Evolutionary conservation across 2,797 vertebrate genomes (phyloP), one percentile per base, ranked within the genome.

Genomic region (Hoplostethus mediterraneus): DNA sequence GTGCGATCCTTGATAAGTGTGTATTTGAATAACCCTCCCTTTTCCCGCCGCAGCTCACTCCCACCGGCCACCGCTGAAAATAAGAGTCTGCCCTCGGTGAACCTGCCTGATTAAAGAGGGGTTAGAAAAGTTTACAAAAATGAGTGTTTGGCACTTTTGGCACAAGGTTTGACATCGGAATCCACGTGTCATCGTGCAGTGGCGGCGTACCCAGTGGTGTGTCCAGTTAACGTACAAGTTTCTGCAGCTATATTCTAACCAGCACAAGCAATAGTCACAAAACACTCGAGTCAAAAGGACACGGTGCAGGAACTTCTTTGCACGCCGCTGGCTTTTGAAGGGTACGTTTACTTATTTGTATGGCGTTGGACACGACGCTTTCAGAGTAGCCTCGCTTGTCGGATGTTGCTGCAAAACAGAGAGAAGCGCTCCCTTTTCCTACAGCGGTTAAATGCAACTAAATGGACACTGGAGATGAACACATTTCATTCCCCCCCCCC

Each of bases 301-400:
- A 76, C 44, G 51, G 72, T 21, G 38, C 48, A 17, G 69, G 67
- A 60, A 78, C 71, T 77, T 85, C 77, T 81, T 65, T 77, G 76
- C 67, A 53, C 57, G 13, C 47, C 72, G 78, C 67, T 85, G 67
- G 54, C 75, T 70, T 81, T 89, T 80, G 21, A 30, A 48, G 28
- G 40, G 56, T 1, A 71, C 65, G 59, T 74, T 65, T 48, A 80
- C 63, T 58, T 55, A 69, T 59, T 67, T 73, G 47, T 48, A 33
- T 33, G 4, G 21, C 3, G 9, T 73, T 48, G 57, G 48, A 5
- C 48, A 63, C 66, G 77, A 25, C 53, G 21, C 52, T 71, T 71
- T 79, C 11, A 51, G 56, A 73, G 73, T 56, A 66, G 5, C 58
- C 30, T 55, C 66, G 57, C 33, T 52, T 45, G 16, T 51, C 80